phyloP scores from a whole-genome alignment of 2,888 invertebrate species.

The Microctonus hyperodae region DNA sequence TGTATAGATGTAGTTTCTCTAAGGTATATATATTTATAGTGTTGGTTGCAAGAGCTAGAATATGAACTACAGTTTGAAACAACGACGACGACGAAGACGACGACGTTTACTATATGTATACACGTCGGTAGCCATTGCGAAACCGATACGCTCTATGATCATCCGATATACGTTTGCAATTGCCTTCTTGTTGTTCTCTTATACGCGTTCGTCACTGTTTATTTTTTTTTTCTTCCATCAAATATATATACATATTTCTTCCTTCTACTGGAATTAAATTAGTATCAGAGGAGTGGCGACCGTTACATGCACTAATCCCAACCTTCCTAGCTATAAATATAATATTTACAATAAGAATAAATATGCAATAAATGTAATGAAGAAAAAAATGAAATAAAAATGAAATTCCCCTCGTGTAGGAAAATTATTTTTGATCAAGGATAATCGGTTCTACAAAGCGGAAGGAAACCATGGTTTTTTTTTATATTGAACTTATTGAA shows the following conservation, averaged over 20 bases:
- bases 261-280: background rate
- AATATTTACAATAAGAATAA: background rate
- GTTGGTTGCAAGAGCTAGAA: conserved; percentile 24
- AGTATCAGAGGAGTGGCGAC: background rate
- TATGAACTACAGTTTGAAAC: background rate
- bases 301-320: background rate
- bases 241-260: too few species aligned
- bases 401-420: background rate
- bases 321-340: background rate
- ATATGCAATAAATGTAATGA: background rate
- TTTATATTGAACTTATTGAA: background rate
- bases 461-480: background rate
- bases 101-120: too few species aligned
- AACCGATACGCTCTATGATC: conserved; percentile 37
- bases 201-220: conserved; percentile 18
- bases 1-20: background rate
- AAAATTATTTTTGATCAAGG: background rate
- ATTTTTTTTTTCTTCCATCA: conserved; percentile 9
- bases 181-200: background rate
- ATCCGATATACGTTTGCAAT: conserved; percentile 20
- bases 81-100: conserved; percentile 12
- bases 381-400: background rate
- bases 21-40: background rate
- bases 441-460: background rate
- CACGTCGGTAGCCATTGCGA: conserved; percentile 33